Base-by-base conservation (phyloP, 2,113 vertebrate species). In the Syngnathoides biaculeatus region DNA sequence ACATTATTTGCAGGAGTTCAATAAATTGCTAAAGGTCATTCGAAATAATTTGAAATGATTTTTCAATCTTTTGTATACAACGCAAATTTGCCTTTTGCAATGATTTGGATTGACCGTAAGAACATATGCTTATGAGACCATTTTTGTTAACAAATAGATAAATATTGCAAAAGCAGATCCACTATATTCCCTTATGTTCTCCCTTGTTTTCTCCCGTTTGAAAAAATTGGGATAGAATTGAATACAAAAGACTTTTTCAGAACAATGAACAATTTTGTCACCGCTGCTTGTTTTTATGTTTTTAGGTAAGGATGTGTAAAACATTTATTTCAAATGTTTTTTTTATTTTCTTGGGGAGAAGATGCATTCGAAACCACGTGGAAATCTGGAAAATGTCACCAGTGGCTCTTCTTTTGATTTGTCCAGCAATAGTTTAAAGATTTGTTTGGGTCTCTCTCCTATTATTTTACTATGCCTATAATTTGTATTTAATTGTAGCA, bases 211-310 rank as follows among this genome's bases (percentile, higher is more conserved):
- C 27, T 61, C n/a, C 1, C 38, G 20, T 26, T 55, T 55, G 52
- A 19, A 24, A 58, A 38, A 38, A 19, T 11, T 2, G 30, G 4
- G 4, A 15, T 20, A 38, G 9, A 39, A 19, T 20, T 11, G 30
- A 59, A 59, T 59, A 59, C 19, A 59, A 17, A 17, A 35, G 30
- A 5, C 14, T 4, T 14, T 38, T 59, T 39, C 30, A 38, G 30
- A 59, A 38, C 20, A 38, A 20, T 20, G 14, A 5, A 19, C 7
- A 2, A 3, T 72, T 56, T 79, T 55, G 59, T 62, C 5, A 53
- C 61, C 70, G 45, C 22, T 70, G 38, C 48, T 68, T 8, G 67
- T 65, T 69, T 38, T 48, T 64, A 50, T 52, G 13, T 56, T 9
- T 15, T 74, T 19, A 5, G 13, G 59, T 42, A 60, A 61, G 12